phyloP scores from a whole-genome alignment of 1,140 invertebrate species.

The Polypedilum vanderplanki region DNA sequence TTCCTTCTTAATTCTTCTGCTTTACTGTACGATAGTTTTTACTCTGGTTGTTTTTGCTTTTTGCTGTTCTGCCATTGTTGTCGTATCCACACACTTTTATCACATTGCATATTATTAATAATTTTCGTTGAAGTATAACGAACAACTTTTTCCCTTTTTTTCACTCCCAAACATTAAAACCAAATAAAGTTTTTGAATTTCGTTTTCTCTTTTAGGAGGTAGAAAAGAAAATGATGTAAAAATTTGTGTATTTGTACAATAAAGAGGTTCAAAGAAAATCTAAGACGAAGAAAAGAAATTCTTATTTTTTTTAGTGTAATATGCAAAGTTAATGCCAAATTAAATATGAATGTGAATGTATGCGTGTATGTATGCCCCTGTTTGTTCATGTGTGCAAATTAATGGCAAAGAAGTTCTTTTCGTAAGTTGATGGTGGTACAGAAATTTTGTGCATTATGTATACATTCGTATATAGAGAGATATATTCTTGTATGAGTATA shows the following conservation, averaged over 20 bases:
- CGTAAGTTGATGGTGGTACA: background rate
- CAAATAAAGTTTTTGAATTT: background rate
- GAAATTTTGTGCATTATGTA: no score
- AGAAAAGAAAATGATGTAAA: background rate
- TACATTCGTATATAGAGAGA: background rate
- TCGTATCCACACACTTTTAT: conserved; percentile 17
- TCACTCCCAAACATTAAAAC: background rate
- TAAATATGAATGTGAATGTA: conserved; percentile 25
- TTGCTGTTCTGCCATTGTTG: background rate
- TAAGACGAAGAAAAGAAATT: background rate
- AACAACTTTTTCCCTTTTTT: background rate
- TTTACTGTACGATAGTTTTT: background rate
- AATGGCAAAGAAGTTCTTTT: conserved; percentile 22
- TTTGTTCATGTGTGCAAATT: conserved; percentile 27
- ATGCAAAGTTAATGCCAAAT: conserved; percentile 28
- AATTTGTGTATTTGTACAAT: background rate
- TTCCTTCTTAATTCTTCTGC: background rate
- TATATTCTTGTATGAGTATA: background rate
- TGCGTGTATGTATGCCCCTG: background rate
- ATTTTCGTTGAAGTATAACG: conserved; percentile 5
- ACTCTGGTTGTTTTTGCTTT: background rate
- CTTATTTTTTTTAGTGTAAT: background rate
- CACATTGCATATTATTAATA: conserved; percentile 19
- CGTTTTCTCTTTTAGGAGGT: background rate
- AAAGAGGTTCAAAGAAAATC: background rate